Percentiles rank a stretch among this genome's conserved stretches.
Conservation (phyloP, 2,113 vertebrate genomes). For the Istiophorus platypterus region DNA sequence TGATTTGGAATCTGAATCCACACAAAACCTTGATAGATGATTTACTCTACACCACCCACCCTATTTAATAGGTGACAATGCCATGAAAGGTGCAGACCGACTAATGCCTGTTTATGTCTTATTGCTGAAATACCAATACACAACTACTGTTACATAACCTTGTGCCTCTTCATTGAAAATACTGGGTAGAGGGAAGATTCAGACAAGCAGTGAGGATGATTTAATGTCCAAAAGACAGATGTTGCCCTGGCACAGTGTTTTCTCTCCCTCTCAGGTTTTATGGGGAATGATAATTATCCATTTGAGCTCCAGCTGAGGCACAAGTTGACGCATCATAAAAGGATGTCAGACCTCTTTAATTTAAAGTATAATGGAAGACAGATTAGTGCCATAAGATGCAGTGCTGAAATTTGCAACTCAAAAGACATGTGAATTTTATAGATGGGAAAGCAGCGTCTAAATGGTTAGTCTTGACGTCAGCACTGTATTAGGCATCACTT, state of each 20-base stretch:
- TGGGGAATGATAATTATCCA: constrained; percentile 70
- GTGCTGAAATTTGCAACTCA: constrained; percentile 28
- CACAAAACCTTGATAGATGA: neutral
- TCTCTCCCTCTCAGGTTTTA: constrained; percentile 74
- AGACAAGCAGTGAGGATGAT: constrained; percentile 52
- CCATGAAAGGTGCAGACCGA: constrained; percentile 22
- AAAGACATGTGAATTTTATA: constrained; percentile 44
- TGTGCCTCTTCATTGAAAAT: constrained; percentile 49
- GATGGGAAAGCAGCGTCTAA: neutral
- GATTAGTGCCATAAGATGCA: constrained; percentile 39
- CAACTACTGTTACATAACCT: constrained; percentile 59
- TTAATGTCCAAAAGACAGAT: constrained; percentile 69
- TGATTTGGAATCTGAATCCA: neutral
- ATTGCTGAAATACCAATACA: constrained; percentile 48
- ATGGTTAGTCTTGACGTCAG: neutral
- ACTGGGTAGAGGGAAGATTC: constrained; percentile 35
- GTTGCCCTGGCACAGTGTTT: constrained; percentile 64
- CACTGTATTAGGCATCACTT: constrained; percentile 22
- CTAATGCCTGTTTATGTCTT: constrained; percentile 34
- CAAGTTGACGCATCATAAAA: constrained; percentile 48
- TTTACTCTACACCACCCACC: neutral
- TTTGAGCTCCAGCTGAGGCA: constrained; percentile 69
- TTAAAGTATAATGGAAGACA: constrained; percentile 55
- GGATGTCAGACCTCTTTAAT: constrained; percentile 48
- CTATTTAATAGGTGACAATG: neutral